phyloP scores from a whole-genome alignment of 2,888 invertebrate genomes.

The Cheilosia pagana region DNA sequence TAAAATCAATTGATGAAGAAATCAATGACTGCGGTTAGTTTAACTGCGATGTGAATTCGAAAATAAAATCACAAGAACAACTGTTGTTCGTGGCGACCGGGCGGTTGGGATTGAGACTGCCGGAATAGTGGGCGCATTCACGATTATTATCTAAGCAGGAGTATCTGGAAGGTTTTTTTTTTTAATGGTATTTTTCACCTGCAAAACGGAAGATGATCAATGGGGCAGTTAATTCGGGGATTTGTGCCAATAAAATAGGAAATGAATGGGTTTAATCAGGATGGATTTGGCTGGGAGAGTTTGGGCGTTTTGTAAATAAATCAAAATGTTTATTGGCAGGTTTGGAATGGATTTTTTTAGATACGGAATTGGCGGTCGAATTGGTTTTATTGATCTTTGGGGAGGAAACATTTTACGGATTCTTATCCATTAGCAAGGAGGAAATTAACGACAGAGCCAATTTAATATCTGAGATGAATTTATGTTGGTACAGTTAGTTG shows the following conservation, averaged over 20 bases:
- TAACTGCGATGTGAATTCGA: slow-evolving; percentile 30
- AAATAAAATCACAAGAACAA: slow-evolving; percentile 40
- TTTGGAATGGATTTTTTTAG: neutral
- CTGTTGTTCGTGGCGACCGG: neutral
- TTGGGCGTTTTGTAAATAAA: slow-evolving; percentile 53
- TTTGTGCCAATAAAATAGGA: slow-evolving; percentile 68
- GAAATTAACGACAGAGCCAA: neutral
- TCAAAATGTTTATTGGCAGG: slow-evolving; percentile 59
- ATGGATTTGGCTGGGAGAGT: slow-evolving; percentile 44
- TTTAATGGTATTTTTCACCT: slow-evolving; percentile 70
- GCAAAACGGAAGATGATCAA: slow-evolving; percentile 71
- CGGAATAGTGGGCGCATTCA: slow-evolving; percentile 42
- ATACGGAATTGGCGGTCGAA: neutral
- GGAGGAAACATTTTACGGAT: neutral
- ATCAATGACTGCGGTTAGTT: slow-evolving; percentile 63
- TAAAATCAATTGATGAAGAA: slow-evolving; percentile 73
- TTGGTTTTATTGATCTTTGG: neutral
- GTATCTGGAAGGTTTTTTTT: slow-evolving; percentile 59
- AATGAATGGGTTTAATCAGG: slow-evolving; percentile 54
- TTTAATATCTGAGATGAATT: neutral
- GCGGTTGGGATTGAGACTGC: neutral
- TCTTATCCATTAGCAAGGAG: neutral
- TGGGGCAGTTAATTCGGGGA: slow-evolving; percentile 68
- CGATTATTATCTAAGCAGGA: slow-evolving; percentile 43
- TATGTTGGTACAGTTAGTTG: no score